These are phyloP conservation scores for Podilymbus podiceps DNA, from an alignment of 2,113 vertebrate genomes.

Conservation along the genomic window DNA sequence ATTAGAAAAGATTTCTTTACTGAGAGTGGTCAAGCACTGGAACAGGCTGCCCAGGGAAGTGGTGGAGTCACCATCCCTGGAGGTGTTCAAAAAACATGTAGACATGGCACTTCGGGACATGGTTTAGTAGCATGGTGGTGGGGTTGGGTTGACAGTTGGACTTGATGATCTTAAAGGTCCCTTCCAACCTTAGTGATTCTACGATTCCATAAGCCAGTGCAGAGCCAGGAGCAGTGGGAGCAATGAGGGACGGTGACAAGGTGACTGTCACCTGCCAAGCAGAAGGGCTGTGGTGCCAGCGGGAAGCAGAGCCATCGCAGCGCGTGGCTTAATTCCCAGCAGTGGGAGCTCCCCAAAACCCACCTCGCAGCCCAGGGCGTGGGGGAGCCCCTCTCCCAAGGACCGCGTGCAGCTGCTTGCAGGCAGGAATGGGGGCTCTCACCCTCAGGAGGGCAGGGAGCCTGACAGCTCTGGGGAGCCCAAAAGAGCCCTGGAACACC, in stretches of 20 bases:
- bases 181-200: too few relatives aligned
- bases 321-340: neutral
- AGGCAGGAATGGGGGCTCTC: accelerated
- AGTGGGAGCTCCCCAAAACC: neutral
- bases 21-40: too few relatives aligned
- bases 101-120: too few relatives aligned
- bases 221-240: neutral
- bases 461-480: neutral
- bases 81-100: too few relatives aligned
- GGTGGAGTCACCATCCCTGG: too few relatives aligned
- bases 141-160: too few relatives aligned
- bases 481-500: neutral
- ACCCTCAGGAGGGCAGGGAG: neutral
- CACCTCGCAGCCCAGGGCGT: accelerated
- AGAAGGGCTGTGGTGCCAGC: neutral
- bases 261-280: neutral
- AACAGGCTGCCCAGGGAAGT: too few relatives aligned
- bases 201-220: neutral
- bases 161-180: too few relatives aligned
- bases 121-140: too few relatives aligned
- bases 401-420: neutral
- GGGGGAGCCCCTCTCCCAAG: neutral
- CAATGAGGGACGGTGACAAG: neutral
- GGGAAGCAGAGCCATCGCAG: neutral
- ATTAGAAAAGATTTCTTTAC: too few relatives aligned